Conservation (phyloP, 2,888 invertebrate species). For the Drosophila lutescens region DNA sequence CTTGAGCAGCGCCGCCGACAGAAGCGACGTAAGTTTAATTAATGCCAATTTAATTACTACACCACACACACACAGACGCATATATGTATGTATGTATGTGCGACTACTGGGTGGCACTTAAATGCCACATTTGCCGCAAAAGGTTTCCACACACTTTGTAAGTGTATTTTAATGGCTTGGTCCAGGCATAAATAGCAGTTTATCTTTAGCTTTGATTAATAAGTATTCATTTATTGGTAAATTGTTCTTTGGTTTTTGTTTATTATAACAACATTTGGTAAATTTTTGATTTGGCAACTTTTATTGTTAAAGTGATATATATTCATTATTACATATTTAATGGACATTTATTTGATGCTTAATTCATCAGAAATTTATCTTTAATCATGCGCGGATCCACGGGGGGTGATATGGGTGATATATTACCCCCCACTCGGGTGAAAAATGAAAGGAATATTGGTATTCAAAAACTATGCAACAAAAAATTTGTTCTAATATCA, state of each 20-base stretch:
- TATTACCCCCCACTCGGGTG: no score
- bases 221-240: not conserved
- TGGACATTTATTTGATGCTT: not conserved
- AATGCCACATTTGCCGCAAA: constrained; percentile 12
- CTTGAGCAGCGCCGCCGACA: constrained; percentile 60
- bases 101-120: constrained; percentile 22
- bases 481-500: no score
- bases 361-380: not conserved
- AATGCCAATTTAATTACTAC: constrained; percentile 76
- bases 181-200: not conserved
- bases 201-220: not conserved
- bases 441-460: no score
- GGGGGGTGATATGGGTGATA: no score
- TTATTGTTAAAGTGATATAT: no score
- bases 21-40: constrained; percentile 68
- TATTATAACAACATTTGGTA: no score
- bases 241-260: no score
- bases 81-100: not conserved
- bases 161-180: constrained; percentile 20
- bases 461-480: no score
- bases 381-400: no score
- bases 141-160: constrained; percentile 11
- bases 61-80: constrained; percentile 20
- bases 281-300: no score
- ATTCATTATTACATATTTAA: not conserved